Evolutionary conservation across 2,113 vertebrate genomes (phyloP), one percentile per base, ranked within the genome.

Genomic region (Formicarius rufipectus): DNA sequence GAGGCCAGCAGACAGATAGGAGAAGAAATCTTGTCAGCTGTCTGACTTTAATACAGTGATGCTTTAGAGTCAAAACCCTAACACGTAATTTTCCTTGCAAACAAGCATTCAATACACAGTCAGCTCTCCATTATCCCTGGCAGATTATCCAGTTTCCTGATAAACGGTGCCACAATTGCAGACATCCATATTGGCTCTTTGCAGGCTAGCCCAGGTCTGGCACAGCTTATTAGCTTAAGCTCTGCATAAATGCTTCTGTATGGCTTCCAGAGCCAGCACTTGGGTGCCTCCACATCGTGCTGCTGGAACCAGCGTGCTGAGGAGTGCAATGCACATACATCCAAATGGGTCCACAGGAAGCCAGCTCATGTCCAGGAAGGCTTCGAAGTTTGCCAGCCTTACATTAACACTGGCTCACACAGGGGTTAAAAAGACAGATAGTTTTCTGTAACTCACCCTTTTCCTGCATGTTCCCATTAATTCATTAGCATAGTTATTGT

Each of bases 401-500:
- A 4, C 28, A 22, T 73, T 91, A 91, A 84, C 74, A 78, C 40
- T 0, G 3, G 39, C 52, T 93, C 53, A 64, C 22, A 27, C 17
- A 91, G 74, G 89, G 93, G 87, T 95, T 97, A 97, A 96, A 95
- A 90, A 85, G 55, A 94, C 55, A 67, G 88, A 64, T 55, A 90
- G 66, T 77, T 96, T 93, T 91, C 89, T 93, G 84, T 89, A 92
- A 82, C 66, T 92, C 74, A 87, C 69, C 69, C 84, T 94, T 94
- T 95, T 82, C n/a, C 62, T 84, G 60, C 89, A 95, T 76, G 76
- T 81, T 96, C 69, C 76, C 64, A 87, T 95, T 96, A 96, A 95
- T 93, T 94, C 93, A 96, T 96, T 96, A 95, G 87, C 95, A 94
- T 89, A 94, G 94, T 90, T 95, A 97, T 93, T 93, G 91, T 94